Evolutionary conservation across 1,140 invertebrate genomes (phyloP), one percentile per base, ranked within the genome.

Genomic region (Drosophila hydei): DNA sequence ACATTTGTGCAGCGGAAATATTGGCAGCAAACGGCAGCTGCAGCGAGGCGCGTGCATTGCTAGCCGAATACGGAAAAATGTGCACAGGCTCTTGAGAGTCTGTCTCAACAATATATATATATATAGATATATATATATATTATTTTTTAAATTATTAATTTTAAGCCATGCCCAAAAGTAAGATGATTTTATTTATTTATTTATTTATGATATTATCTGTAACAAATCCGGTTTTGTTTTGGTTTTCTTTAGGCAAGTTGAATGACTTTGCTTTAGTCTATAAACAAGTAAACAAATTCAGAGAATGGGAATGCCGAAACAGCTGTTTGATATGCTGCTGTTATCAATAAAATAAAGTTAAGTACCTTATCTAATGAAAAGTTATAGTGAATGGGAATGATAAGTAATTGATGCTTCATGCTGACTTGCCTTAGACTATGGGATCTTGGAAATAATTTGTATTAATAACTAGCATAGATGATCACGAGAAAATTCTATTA

Each of bases 1-100:
- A 60, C 64, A 68, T 69, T 69, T 68, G 59, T 27, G 67, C 56
- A 48, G 59, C 58, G 65, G 59, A 69, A 69, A 58, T 25, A 72
- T 62, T 75, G 54, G 54, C 47, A 63, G 33, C 23, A 11, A 50
- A 50, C 25, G 16, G 33, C 52, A 21, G 21, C 52, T 52, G 21
- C 14, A 54, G 14, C 75, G 70, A 62, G 9, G 3, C 36, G n/a
- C 21, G 38, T 43, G 18, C 55, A n/a, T 7, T 6, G 16, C 16
- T 36, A 51, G 25, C 48, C 19, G 59, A 69, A 19, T 47, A 38
- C 27, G 9, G 0, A 1, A 38, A 54, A 54, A 25, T 38, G 12
- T 30, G 11, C 50, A 55, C 9, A 47, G 40, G 12, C 33, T 54
- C 36, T 52, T 21, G 8, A 16, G 14, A 42, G 36, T 27, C 11